Evolutionary conservation across 2,888 invertebrate species (phyloP).

Genomic region (Ormyrus rosae): DNA sequence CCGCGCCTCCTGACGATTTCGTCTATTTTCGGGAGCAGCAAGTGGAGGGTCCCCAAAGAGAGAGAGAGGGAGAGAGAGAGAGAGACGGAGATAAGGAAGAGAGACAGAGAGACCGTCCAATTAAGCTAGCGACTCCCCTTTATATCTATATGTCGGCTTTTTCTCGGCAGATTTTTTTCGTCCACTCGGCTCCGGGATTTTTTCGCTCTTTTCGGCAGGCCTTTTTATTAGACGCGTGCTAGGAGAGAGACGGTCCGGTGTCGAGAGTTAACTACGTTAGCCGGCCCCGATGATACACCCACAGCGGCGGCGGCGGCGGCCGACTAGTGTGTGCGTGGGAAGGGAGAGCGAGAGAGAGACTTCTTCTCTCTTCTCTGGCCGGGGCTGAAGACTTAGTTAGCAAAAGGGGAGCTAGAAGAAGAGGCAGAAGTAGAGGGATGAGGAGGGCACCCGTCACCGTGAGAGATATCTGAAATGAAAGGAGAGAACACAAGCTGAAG

Average conservation of each 20-base stretch:
- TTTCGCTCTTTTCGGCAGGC: constrained; percentile 23
- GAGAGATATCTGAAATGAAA: constrained; percentile 51
- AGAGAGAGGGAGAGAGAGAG: not conserved
- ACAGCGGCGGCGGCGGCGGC: not conserved
- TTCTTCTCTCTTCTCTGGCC: constrained; percentile 30
- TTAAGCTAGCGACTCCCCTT: constrained; percentile 40
- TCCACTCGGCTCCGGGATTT: constrained; percentile 25
- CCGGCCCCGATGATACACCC: constrained; percentile 21
- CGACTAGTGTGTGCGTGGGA: not conserved
- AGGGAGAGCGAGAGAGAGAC: constrained; percentile 9
- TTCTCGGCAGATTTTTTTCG: constrained; percentile 24
- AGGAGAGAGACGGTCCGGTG: not conserved
- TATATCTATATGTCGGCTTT: constrained; percentile 4
- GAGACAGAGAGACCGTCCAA: constrained; percentile 30
- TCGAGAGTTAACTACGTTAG: constrained; percentile 48
- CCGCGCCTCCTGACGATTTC: constrained; percentile 12
- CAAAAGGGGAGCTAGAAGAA: not conserved
- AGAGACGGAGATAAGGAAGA: not conserved
- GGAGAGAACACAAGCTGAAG: constrained; percentile 33
- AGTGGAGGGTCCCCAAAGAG: constrained; percentile 2
- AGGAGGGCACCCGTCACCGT: constrained; percentile 22
- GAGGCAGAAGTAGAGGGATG: not conserved
- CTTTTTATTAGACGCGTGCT: constrained; percentile 23
- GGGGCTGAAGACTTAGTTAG: constrained; percentile 48
- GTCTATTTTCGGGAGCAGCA: constrained; percentile 42